Evolutionary conservation across 2,888 invertebrate species (phyloP), one percentile per base, ranked within the genome.

Genomic region (Nomada lathburiana): DNA sequence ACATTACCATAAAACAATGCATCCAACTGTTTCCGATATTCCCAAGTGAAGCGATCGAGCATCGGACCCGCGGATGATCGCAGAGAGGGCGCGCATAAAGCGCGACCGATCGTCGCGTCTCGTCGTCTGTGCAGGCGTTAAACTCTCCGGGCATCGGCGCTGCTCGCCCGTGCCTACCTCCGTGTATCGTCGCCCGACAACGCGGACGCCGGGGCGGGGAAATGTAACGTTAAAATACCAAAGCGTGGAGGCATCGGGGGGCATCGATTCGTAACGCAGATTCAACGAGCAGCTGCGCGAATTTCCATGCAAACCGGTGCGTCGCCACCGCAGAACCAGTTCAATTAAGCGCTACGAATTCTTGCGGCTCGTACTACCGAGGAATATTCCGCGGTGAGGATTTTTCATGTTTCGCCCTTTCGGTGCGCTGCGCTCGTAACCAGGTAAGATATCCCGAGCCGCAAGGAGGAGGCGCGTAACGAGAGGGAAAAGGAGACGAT

Each of bases 341-440:
- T 84, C 84, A 74, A 84, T 84, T 84, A 84, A 84, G 80, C 80
- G 80, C 80, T 70, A 80, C 84, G 73, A 84, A 84, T 84, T 84
- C 83, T 79, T 79, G 83, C 57, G 26, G 72, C 75, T 72, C 55
- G 83, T 79, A 79, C 59, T 79, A 83, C 69, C 71, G 42, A 68
- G 23, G 63, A 57, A 79, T 83, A 83, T 83, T 76, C 75, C 62
- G n/a, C n/a, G 47, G 50, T 10, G 60, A 20, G 44, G 67, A 76
- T 68, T 68, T 69, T 63, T 72, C 62, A 69, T 70, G 65, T 75
- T 50, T 50, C 20, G 26, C 57, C 57, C 74, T 75, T 83, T 83
- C 65, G 84, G 84, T 74, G 84, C 68, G 70, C 63, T 36, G 67
- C 63, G 83, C 74, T 84, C 80, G 76, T 83, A 80, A 83, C 72